These are phyloP conservation scores for Orius insidiosus DNA, from an alignment of 1,140 invertebrate species.

Conservation along the genomic window DNA sequence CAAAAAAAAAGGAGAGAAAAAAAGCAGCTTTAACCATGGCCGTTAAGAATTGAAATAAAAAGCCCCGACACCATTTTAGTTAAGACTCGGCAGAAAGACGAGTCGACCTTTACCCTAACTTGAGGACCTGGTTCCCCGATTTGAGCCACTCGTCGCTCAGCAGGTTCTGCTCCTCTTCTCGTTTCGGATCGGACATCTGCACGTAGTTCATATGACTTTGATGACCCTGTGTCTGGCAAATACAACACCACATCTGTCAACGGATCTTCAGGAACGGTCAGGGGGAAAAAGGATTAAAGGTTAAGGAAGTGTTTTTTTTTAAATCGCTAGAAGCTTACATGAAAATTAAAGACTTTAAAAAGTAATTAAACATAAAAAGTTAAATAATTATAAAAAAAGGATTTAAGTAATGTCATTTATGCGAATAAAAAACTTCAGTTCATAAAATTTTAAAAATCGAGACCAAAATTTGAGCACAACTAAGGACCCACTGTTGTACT, in stretches of 20 bases:
- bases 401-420: conserved; percentile 7
- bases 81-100: neutral
- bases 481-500: too few relatives aligned
- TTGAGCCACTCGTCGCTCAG: conserved; percentile 85
- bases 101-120: conserved; percentile 56
- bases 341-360: neutral
- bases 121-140: conserved; percentile 71
- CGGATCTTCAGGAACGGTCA: conserved; percentile 17
- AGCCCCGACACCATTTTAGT: neutral
- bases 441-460: too few relatives aligned
- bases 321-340: neutral
- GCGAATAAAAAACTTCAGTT: too few relatives aligned
- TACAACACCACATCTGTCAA: conserved; percentile 30
- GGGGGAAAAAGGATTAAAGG: neutral
- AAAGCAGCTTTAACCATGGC: conserved; percentile 3
- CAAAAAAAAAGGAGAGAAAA: conserved; percentile 2
- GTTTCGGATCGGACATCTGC: conserved; percentile 80
- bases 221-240: conserved; percentile 39
- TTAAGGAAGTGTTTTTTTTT: neutral
- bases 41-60: conserved; percentile 3
- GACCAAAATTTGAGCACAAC: too few relatives aligned
- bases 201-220: conserved; percentile 26
- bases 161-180: conserved; percentile 83
- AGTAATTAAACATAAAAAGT: neutral
- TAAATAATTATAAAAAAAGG: conserved; percentile 6